phyloP scores from a whole-genome alignment of 1,140 invertebrate species.

The Thaumatotibia leucotreta region DNA sequence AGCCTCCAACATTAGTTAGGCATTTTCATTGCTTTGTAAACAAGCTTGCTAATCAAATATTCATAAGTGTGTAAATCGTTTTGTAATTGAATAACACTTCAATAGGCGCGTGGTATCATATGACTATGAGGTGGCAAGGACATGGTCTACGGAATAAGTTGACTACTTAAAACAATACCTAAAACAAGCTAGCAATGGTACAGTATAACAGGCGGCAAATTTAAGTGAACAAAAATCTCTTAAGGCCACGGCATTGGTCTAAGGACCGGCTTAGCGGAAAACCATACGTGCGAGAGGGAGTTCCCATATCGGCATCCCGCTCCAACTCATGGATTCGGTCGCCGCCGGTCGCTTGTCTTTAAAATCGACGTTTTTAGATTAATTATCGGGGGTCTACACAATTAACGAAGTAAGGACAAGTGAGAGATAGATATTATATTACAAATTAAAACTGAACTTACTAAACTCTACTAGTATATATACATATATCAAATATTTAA shows the following conservation, averaged over 20 bases:
- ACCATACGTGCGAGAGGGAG: too few relatives aligned
- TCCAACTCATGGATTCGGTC: too few relatives aligned
- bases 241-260: too few relatives aligned
- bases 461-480: not conserved
- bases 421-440: too few relatives aligned
- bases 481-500: not conserved
- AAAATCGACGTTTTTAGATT: not conserved
- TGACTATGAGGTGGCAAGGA: not conserved
- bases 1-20: too few relatives aligned
- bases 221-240: too few relatives aligned
- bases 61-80: not conserved
- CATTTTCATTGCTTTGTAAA: not conserved
- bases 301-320: too few relatives aligned
- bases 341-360: too few relatives aligned
- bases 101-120: not conserved
- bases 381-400: not conserved
- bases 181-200: not conserved
- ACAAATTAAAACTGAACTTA: too few relatives aligned
- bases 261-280: too few relatives aligned
- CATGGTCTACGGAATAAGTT: not conserved
- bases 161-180: too few relatives aligned
- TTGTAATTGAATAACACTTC: not conserved
- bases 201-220: not conserved
- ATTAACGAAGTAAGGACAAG: too few relatives aligned
- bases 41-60: not conserved